Evolutionary conservation across 2,888 invertebrate species (phyloP).

Genomic region (Pseudococcus viburni): DNA sequence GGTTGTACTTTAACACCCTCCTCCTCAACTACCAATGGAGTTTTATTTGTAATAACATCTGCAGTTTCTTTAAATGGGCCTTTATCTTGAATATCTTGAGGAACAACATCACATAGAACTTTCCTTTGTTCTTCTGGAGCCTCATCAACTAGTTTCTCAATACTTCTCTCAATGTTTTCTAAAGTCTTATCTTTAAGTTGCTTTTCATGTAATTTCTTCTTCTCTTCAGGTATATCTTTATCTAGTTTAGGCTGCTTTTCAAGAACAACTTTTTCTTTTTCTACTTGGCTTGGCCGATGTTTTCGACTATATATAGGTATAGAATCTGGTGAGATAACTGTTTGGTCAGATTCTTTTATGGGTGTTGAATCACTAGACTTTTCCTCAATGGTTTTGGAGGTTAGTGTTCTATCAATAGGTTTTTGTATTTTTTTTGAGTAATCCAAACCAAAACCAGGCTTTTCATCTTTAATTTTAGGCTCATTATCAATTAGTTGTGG

Average conservation of each 20-base stretch:
- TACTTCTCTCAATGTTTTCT: constrained; percentile 73
- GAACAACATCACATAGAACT: no score
- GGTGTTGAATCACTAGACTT: background rate
- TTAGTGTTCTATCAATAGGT: background rate
- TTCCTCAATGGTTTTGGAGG: background rate
- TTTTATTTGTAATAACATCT: background rate
- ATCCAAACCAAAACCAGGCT: background rate
- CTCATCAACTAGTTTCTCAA: constrained; percentile 67
- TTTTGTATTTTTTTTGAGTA: background rate
- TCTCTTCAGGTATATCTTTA: constrained; percentile 73
- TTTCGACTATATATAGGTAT: constrained; percentile 7
- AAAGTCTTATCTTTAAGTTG: constrained; percentile 69
- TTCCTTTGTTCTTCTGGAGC: background rate
- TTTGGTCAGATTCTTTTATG: background rate
- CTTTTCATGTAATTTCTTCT: constrained; percentile 68
- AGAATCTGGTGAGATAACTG: background rate
- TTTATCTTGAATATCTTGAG: constrained; percentile 65
- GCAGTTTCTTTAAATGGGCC: background rate
- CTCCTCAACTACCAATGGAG: background rate
- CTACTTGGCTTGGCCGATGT: no score
- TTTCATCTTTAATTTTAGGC: background rate
- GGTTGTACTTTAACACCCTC: constrained; percentile 68
- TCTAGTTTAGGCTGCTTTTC: constrained; percentile 76
- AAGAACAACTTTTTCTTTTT: constrained; percentile 67
- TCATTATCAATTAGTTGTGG: background rate